Base-by-base conservation (phyloP, 2,113 vertebrate genomes). In the Mormyrus lacerda region DNA sequence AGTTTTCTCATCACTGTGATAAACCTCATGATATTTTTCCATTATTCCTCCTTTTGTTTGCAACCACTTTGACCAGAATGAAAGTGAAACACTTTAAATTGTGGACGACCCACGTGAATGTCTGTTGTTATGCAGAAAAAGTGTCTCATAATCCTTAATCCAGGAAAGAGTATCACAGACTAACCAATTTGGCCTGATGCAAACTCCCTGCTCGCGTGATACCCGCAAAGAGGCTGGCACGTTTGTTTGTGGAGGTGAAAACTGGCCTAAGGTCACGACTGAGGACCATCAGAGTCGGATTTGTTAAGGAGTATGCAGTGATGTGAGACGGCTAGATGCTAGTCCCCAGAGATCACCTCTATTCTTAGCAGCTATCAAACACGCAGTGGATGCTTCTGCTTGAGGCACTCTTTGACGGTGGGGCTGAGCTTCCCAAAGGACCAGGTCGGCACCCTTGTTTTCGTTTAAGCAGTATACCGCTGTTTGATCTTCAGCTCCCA, bases 401-500 rank as follows among this genome's bases (percentile, higher is more conserved):
- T 42, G 2, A 84, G 44, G 82, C 44, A 1, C 24, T 42, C 39
- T 44, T 84, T 84, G 82, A 47, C 24, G 44, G 82, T 44, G 9
- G 44, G 44, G 44, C 8, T 47, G 82, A n/a, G 82, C 42, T 84
- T 84, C 82, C 82, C 82, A 27, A 84, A 84, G 82, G 82, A 84
- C 82, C 35, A n/a, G 82, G 82, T 84, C 82, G 24, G 39, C 82
- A 84, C 82, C 82, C 39, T 47, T 24, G 44, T 84, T 84, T 84
- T 84, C 5, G 21, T 84, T 84, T 84, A 47, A 84, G 7, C 79
- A n/a, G 45, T 47, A 84, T 47, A 47, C 42, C 3, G 19, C 42
- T 47, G 82, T 84, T 84, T 84, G 82, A 84, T 84, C 44, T 84
- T 84, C 82, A 84, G 39, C 82, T 84, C 47, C 39, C 39, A 27